These are phyloP conservation scores for Tachina fera DNA, from an alignment of 2,888 invertebrate genomes.

Conservation along the genomic window DNA sequence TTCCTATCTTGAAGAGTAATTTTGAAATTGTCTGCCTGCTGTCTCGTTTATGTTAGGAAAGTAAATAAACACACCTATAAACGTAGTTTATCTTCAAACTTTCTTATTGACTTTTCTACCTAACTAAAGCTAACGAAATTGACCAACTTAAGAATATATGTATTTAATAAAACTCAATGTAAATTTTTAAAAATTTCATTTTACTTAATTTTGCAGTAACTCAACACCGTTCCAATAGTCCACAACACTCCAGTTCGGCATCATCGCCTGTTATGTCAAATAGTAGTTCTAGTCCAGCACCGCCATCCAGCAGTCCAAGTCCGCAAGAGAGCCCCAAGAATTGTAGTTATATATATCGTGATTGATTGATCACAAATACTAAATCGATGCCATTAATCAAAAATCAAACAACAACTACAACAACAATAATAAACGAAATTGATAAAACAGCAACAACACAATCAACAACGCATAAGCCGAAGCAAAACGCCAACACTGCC, in stretches of 20 bases:
- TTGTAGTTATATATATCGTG: slow-evolving; percentile 84
- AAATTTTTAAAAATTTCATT: background rate
- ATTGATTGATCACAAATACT: slow-evolving; percentile 84
- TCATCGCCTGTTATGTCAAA: slow-evolving; percentile 83
- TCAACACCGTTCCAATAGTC: slow-evolving; percentile 84
- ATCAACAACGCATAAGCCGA: slow-evolving; percentile 49
- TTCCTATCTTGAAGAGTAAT: too few relatives aligned
- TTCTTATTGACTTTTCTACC: too few relatives aligned
- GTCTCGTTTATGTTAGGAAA: too few relatives aligned
- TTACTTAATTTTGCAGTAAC: slow-evolving; percentile 78
- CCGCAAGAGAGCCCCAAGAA: slow-evolving; percentile 84
- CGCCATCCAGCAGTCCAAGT: slow-evolving; percentile 83
- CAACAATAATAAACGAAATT: slow-evolving; percentile 60
- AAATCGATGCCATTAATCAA: slow-evolving; percentile 83
- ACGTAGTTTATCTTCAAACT: too few relatives aligned
- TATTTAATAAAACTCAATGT: background rate
- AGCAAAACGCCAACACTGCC: slow-evolving; percentile 68
- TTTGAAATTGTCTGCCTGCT: too few relatives aligned
- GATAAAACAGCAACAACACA: slow-evolving; percentile 53
- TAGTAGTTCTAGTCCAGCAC: slow-evolving; percentile 84
- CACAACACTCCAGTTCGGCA: slow-evolving; percentile 83
- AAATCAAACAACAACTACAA: slow-evolving; percentile 75
- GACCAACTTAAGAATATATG: background rate
- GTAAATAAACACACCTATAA: too few relatives aligned
- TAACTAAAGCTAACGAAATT: background rate